Base-by-base conservation (phyloP, 2,797 vertebrate species). In the Anguilla obscura region DNA sequence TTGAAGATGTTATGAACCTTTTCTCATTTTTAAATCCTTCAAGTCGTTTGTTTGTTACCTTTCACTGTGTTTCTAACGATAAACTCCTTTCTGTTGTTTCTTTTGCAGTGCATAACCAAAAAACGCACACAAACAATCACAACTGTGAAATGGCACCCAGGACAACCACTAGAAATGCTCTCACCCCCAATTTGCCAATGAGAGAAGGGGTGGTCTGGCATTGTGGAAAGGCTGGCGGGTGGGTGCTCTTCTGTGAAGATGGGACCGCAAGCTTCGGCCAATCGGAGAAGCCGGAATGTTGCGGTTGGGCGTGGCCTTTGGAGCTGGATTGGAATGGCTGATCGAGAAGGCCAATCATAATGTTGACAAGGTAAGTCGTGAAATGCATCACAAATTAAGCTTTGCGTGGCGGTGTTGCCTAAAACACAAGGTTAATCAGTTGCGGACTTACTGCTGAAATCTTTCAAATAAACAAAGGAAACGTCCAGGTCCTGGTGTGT, bases 241-340 rank as follows among this genome's bases (percentile, higher is more conserved):
- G n/a, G 5, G 30, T 8, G 27, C 60, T 8, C 52, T 1, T 7
- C 16, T 48, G 2, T 48, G 33, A 80, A 80, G 21, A 33, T 16
- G 83, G 33, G 83, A 54, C n/a, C 33, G 27, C 48, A 16, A 54
- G n/a, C 52, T 16, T 36, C 27, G 18, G 56, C 50, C 54, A 21
- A 18, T 33, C 1, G 52, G 27, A 85, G 52, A 85, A 18, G 30
- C 54, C 14, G 12, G 84, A 85, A 18, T 0, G 48, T 12, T 58
- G 66, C 45, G 63, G 10, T 58, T 48, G 52, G 33, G 33, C 14
- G 66, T 27, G 9, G 50, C 69, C 50, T 6, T 8, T 76, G 63
- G 56, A 27, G 10, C 54, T 58, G 87, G 84, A 76, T 58, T 52
- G 48, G 40, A 27, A 45, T 88, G 84, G 52, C 16, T 21, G 71